Conservation (phyloP, 2,888 invertebrate genomes). For the Torymus auratus region DNA sequence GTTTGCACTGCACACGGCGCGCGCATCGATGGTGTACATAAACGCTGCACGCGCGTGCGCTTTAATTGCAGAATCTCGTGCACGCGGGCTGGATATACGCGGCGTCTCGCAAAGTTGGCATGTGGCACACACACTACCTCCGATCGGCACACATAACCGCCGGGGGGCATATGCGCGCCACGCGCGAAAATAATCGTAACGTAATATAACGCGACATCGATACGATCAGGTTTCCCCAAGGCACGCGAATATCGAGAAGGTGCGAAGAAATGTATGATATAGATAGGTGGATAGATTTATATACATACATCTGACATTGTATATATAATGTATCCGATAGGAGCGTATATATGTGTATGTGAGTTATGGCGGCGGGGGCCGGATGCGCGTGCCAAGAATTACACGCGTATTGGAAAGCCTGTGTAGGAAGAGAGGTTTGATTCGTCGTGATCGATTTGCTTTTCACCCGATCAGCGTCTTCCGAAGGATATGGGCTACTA, state of each 20-base stretch:
- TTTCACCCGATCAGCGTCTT: slow-evolving; percentile 14
- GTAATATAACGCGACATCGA: too few species aligned
- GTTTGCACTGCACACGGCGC: too few species aligned
- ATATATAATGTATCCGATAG: too few species aligned
- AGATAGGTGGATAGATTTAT: neutral
- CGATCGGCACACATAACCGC: too few species aligned
- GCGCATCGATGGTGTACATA: neutral
- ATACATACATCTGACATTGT: neutral
- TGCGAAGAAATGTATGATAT: too few species aligned
- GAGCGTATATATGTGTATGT: neutral
- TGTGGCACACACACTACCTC: too few species aligned
- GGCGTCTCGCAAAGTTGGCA: too few species aligned
- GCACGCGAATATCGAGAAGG: too few species aligned
- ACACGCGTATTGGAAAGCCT: slow-evolving; percentile 29
- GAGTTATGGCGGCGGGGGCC: slow-evolving; percentile 7
- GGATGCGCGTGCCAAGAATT: slow-evolving; percentile 49
- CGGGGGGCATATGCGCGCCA: too few species aligned
- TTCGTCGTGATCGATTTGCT: slow-evolving; percentile 17
- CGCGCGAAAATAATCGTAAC: too few species aligned
- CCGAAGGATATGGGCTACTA: too few species aligned
- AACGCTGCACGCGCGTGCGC: neutral
- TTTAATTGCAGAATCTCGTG: slow-evolving; percentile 18
- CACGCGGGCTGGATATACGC: neutral
- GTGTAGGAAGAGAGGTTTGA: neutral
- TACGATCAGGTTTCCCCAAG: too few species aligned